Conservation (phyloP, 2,113 vertebrate species). For the Sitta europaea region DNA sequence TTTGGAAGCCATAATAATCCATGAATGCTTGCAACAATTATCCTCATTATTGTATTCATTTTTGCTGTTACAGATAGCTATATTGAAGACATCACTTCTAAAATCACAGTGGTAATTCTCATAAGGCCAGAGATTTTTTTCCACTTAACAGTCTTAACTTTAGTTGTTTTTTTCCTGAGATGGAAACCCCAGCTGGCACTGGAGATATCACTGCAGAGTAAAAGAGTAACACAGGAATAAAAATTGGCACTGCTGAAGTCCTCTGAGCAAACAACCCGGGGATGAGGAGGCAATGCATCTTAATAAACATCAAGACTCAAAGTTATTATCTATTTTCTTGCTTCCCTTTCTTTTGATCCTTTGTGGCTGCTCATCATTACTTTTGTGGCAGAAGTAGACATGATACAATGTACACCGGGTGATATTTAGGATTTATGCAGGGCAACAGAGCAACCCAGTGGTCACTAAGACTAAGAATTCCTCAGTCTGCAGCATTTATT, state of each 20-base stretch:
- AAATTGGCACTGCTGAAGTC: background rate
- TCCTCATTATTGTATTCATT: background rate
- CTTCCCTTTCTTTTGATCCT: background rate
- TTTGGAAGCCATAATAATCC: background rate
- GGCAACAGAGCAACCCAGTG: background rate
- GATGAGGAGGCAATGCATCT: background rate
- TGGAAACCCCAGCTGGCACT: background rate
- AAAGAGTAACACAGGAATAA: background rate
- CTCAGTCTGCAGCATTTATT: fast-evolving
- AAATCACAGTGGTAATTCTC: background rate
- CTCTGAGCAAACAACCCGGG: background rate
- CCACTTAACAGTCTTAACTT: background rate
- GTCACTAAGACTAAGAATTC: background rate
- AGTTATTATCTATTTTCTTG: background rate
- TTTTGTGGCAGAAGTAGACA: background rate
- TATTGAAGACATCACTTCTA: background rate
- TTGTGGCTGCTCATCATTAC: fast-evolving
- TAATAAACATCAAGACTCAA: background rate
- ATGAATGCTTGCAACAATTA: background rate
- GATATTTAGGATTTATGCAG: background rate
- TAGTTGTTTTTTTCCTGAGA: background rate
- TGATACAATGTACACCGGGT: background rate
- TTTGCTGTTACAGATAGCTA: background rate
- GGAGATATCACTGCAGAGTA: background rate
- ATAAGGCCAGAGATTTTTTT: background rate